Conservation (phyloP, 2,113 vertebrate genomes). For the Amblyopsis rosae region DNA sequence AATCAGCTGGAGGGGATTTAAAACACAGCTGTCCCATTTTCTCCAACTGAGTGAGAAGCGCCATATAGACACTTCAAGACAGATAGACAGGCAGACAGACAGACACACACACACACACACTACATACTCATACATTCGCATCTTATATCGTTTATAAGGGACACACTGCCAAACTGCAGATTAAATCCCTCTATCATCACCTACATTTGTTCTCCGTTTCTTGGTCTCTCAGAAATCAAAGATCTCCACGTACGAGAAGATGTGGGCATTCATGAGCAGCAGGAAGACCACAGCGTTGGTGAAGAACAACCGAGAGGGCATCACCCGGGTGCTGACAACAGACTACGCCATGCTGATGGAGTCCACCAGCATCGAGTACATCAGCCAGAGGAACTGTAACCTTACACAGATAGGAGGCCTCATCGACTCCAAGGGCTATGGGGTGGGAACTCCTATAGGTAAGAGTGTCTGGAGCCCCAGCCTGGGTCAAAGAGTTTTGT, state of each 20-base stretch:
- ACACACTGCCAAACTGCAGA: neutral
- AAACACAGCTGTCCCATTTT: slow-evolving; percentile 71
- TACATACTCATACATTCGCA: neutral
- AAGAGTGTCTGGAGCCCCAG: slow-evolving; percentile 46
- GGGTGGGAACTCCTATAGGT: slow-evolving; percentile 98
- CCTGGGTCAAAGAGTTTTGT: neutral
- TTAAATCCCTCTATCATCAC: no score
- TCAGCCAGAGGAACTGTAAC: slow-evolving; percentile 97
- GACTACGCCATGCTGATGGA: slow-evolving; percentile 98
- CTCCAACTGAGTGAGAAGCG: slow-evolving; percentile 46
- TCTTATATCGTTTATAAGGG: neutral
- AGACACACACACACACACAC: neutral
- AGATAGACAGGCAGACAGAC: slow-evolving; percentile 1
- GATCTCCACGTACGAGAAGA: slow-evolving; percentile 98
- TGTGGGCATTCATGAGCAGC: slow-evolving; percentile 99
- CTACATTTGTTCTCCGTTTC: neutral
- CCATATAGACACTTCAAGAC: slow-evolving; percentile 2
- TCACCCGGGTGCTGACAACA: slow-evolving; percentile 91
- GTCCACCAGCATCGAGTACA: slow-evolving; percentile 96
- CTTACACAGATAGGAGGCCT: slow-evolving; percentile 97
- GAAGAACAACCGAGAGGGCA: slow-evolving; percentile 91
- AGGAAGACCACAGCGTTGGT: slow-evolving; percentile 91
- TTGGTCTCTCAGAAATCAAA: slow-evolving; percentile 88
- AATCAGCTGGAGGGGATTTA: slow-evolving; percentile 77
- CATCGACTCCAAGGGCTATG: slow-evolving; percentile 97